These are phyloP conservation scores for Chrysopilus asiliformis DNA, from an alignment of 2,888 invertebrate species.

Conservation along the genomic window DNA sequence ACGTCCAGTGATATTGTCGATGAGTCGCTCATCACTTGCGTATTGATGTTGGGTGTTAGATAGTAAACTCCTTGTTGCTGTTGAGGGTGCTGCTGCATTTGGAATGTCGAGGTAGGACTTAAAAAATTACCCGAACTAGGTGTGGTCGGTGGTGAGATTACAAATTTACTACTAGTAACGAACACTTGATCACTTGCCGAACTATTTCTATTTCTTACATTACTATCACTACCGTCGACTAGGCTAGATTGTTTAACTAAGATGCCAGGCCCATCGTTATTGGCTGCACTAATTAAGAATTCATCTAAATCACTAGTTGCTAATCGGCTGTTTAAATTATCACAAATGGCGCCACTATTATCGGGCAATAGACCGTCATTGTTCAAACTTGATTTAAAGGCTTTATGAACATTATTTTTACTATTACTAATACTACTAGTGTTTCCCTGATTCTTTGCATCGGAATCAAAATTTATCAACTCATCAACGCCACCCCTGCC, in stretches of 20 bases:
- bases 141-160: slow-evolving; percentile 33
- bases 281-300: slow-evolving; percentile 7
- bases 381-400: too few relatives aligned
- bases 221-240: slow-evolving; percentile 11
- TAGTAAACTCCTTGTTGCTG: slow-evolving; percentile 33
- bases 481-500: slow-evolving; percentile 5
- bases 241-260: slow-evolving; percentile 11
- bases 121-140: slow-evolving; percentile 22
- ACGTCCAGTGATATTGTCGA: slow-evolving; percentile 35
- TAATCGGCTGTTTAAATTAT: slow-evolving; percentile 11
- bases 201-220: slow-evolving; percentile 8
- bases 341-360: slow-evolving; percentile 8
- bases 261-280: slow-evolving; percentile 9
- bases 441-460: slow-evolving; percentile 1
- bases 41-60: slow-evolving; percentile 25
- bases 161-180: slow-evolving; percentile 23
- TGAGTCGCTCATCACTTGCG: slow-evolving; percentile 27
- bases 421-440: neutral
- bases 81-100: slow-evolving; percentile 19
- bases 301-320: slow-evolving; percentile 11
- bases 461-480: slow-evolving; percentile 14
- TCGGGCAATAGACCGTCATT: slow-evolving; percentile 1
- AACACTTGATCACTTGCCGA: slow-evolving; percentile 33
- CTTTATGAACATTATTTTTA: neutral
- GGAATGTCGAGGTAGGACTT: slow-evolving; percentile 11